A percentile compares a stretch with the other conserved stretches of the same genome.
These are phyloP conservation scores for Rugalucina vietnamica DNA, from an alignment of 2,888 invertebrate genomes.

Conservation along the genomic window DNA sequence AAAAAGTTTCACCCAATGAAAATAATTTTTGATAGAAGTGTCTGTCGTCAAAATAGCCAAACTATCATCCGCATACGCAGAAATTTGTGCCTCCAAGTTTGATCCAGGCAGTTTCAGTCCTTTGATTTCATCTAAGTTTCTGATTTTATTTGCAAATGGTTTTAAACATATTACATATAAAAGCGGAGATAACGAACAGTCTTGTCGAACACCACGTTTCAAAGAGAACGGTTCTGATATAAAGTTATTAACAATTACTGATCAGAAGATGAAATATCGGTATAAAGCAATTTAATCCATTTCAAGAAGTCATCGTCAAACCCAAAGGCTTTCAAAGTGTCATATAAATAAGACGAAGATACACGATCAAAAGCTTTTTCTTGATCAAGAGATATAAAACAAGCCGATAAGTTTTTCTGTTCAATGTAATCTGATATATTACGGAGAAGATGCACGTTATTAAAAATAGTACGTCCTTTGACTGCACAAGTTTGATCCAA, in stretches of 20 bases:
- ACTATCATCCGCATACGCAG: too few relatives aligned
- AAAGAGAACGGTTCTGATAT: conserved; percentile 57
- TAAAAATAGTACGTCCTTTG: conserved; percentile 60
- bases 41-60: too few relatives aligned
- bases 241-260: conserved; percentile 55
- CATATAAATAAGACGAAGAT: conserved; percentile 56
- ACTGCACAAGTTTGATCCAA: conserved; percentile 63
- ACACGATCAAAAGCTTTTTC: conserved; percentile 69
- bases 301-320: conserved; percentile 58
- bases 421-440: too few relatives aligned
- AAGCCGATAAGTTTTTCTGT: conserved; percentile 48
- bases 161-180: too few relatives aligned
- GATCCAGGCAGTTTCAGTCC: too few relatives aligned
- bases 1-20: too few relatives aligned
- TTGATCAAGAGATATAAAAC: conserved; percentile 64
- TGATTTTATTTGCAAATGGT: too few relatives aligned
- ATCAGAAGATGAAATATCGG: conserved; percentile 49
- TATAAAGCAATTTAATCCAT: conserved; percentile 64
- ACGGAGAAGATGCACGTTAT: conserved; percentile 64
- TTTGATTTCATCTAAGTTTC: too few relatives aligned
- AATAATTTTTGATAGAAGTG: too few relatives aligned
- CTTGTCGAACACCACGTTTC: conserved; percentile 53
- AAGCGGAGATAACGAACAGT: conserved; percentile 49
- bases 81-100: too few relatives aligned
- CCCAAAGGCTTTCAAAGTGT: conserved; percentile 53